These are phyloP conservation scores for Atherinosoma microstoma DNA, from an alignment of 2,797 vertebrate species.

Conservation along the genomic window DNA sequence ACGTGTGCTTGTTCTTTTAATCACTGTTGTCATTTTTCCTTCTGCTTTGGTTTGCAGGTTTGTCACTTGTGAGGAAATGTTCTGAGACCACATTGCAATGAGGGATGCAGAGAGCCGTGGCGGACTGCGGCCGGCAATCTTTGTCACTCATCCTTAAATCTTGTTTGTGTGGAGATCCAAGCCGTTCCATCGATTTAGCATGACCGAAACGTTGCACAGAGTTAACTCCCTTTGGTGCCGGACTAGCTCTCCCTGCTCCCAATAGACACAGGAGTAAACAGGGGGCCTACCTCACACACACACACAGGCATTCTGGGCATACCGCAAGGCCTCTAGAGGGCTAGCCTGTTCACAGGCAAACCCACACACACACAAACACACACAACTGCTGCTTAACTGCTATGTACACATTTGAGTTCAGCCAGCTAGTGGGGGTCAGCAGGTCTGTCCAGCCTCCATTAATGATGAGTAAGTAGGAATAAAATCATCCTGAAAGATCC, in stretches of 20 bases:
- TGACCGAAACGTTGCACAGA: constrained; percentile 48
- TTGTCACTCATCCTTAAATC: constrained; percentile 51
- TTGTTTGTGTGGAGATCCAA: constrained; percentile 29
- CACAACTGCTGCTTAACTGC: constrained; percentile 10
- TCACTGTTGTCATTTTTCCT: constrained; percentile 24
- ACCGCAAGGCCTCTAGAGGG: constrained; percentile 73
- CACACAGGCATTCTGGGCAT: constrained; percentile 77
- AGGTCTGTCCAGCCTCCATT: constrained; percentile 4
- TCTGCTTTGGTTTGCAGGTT: constrained; percentile 31
- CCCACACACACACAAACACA: constrained; percentile 23
- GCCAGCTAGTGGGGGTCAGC: constrained; percentile 12
- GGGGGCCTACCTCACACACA: constrained; percentile 42
- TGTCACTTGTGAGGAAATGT: constrained; percentile 54
- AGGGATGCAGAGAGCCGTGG: constrained; percentile 47
- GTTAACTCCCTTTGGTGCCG: constrained; percentile 57
- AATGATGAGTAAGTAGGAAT: constrained; percentile 29
- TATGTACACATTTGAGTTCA: constrained; percentile 33
- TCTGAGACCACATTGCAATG: constrained; percentile 45
- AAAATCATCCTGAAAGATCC: constrained; percentile 8
- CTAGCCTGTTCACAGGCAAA: constrained; percentile 29
- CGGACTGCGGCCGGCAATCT: constrained; percentile 13
- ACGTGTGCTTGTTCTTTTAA: constrained; percentile 11
- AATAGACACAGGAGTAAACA: constrained; percentile 54
- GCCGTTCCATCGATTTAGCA: constrained; percentile 59
- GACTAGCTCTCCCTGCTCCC: constrained; percentile 46